Conservation (phyloP, 2,797 vertebrate genomes). For the Aphelocoma californica region DNA sequence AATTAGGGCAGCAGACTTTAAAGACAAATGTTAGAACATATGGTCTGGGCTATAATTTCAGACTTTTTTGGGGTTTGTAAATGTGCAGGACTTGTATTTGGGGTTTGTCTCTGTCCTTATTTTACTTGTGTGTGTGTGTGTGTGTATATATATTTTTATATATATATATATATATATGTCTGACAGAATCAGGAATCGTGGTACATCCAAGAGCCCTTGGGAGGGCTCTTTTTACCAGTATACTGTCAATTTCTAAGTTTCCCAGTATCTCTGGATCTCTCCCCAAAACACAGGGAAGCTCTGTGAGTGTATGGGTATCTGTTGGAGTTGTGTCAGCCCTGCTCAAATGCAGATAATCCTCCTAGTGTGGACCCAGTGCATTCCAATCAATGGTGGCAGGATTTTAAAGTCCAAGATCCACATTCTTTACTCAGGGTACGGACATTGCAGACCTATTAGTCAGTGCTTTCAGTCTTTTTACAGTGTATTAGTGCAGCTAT, state of each 20-base stretch:
- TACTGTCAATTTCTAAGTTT: background rate
- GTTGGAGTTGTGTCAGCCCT: background rate
- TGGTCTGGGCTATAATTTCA: background rate
- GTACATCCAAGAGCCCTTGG: background rate
- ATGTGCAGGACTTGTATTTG: background rate
- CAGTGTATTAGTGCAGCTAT: background rate
- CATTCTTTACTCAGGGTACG: background rate
- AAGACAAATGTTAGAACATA: background rate
- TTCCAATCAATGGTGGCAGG: background rate
- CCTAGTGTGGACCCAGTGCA: background rate
- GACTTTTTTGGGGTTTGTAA: background rate
- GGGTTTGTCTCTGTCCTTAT: background rate
- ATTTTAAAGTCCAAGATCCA: background rate
- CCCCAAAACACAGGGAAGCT: background rate
- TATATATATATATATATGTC: rapidly evolving
- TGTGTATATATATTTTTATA: background rate
- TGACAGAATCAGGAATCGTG: background rate
- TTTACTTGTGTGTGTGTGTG: background rate
- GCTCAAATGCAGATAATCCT: background rate
- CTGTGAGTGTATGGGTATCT: rapidly evolving
- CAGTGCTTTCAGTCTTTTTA: background rate
- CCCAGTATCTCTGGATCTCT: background rate
- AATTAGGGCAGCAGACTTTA: background rate
- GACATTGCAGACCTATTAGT: background rate
- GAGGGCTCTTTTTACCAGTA: background rate